phyloP scores from a whole-genome alignment of 2,797 vertebrate genomes.

The Chaunax sp. region DNA sequence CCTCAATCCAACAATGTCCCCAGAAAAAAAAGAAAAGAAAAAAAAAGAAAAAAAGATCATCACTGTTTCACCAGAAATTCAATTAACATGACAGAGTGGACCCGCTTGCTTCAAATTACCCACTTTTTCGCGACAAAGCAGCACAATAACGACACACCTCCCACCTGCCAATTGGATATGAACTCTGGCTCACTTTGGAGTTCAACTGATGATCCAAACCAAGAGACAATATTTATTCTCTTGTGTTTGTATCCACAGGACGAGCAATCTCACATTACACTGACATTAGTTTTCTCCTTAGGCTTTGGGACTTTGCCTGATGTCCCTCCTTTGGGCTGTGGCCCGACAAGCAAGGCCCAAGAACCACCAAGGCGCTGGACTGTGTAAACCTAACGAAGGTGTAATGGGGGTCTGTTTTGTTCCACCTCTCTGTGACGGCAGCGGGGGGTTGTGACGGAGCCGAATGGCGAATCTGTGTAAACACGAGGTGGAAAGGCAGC shows the following conservation, averaged over 20 bases:
- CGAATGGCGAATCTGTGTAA: too few relatives aligned
- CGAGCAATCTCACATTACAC: slow-evolving; percentile 3
- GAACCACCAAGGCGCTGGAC: slow-evolving; percentile 8
- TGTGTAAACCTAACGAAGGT: too few relatives aligned
- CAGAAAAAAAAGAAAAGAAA: slow-evolving; percentile 11
- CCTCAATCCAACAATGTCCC: neutral
- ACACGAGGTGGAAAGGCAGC: too few relatives aligned
- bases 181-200: slow-evolving; percentile 31
- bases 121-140: slow-evolving; percentile 36
- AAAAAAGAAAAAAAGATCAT: neutral
- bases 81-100: slow-evolving; percentile 19
- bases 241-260: slow-evolving; percentile 14
- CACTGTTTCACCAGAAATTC: slow-evolving; percentile 25
- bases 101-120: slow-evolving; percentile 7
- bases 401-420: too few relatives aligned
- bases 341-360: slow-evolving; percentile 26
- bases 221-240: slow-evolving; percentile 17
- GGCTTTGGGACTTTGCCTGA: slow-evolving; percentile 4
- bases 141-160: slow-evolving; percentile 18
- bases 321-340: neutral
- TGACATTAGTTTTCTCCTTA: slow-evolving; percentile 17
- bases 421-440: too few relatives aligned
- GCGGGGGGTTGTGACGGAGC: too few relatives aligned
- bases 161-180: slow-evolving; percentile 27
- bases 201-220: slow-evolving; percentile 22